Evolutionary conservation across 2,797 vertebrate species (phyloP).

Genomic region (Rallus crepitans): DNA sequence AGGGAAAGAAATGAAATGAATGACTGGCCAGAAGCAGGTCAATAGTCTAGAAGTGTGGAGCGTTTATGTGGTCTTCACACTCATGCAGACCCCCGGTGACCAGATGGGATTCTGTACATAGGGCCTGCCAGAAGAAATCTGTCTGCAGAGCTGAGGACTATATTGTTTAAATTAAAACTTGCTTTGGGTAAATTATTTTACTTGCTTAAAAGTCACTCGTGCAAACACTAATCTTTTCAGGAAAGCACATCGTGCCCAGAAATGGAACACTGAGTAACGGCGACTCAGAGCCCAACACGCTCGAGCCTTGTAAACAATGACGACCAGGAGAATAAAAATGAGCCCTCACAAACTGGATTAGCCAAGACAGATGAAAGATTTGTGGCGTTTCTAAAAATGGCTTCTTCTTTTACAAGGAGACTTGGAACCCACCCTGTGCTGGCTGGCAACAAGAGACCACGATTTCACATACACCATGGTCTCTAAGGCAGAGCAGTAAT

Average conservation of each 20-base stretch:
- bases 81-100: not conserved
- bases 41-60: not conserved
- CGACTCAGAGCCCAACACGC: not conserved
- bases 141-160: not conserved
- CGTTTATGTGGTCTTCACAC: not conserved
- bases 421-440: not conserved
- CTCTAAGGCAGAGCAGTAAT: slow-evolving; percentile 17
- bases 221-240: not conserved
- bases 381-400: not conserved
- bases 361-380: not conserved
- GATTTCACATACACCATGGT: not conserved
- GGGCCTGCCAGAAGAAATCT: not conserved
- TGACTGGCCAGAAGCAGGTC: not conserved
- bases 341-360: not conserved
- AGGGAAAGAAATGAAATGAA: not conserved
- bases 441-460: not conserved
- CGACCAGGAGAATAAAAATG: not conserved
- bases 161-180: not conserved
- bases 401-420: not conserved
- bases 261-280: not conserved
- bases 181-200: not conserved
- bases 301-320: not conserved
- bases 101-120: not conserved
- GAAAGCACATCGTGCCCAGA: not conserved
- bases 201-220: not conserved